A percentile compares a stretch with the other conserved stretches of the same genome.
Conservation (phyloP, 2,113 vertebrate genomes). For the Aegotheles bennettii region DNA sequence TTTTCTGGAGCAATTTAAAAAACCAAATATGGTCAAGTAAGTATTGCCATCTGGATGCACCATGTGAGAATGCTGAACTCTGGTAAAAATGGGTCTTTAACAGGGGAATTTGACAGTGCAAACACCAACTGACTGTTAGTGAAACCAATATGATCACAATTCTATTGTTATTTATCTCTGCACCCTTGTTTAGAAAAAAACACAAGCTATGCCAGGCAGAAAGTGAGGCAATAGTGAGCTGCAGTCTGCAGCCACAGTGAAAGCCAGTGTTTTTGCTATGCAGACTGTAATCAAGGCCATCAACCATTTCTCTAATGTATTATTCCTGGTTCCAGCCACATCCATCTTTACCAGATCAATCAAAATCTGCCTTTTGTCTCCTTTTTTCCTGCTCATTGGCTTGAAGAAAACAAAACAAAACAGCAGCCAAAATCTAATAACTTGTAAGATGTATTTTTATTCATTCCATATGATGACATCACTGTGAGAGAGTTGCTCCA, state of each 20-base stretch:
- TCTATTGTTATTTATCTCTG: not conserved
- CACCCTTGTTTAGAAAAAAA: not conserved
- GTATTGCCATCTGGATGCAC: not conserved
- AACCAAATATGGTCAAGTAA: not conserved
- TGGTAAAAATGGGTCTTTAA: not conserved
- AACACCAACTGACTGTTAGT: not conserved
- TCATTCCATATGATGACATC: not conserved
- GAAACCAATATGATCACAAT: not conserved
- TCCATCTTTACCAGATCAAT: not conserved
- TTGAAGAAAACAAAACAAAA: not conserved
- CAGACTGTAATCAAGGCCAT: not conserved
- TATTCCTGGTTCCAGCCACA: not conserved
- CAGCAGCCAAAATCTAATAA: not conserved
- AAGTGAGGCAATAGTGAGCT: not conserved
- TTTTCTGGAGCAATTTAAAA: not conserved
- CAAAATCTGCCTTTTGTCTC: constrained; percentile 23
- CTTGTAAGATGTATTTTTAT: not conserved
- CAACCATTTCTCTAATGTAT: not conserved
- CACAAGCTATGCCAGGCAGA: not conserved
- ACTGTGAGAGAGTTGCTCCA: not conserved
- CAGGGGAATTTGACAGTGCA: not conserved
- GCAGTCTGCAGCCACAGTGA: not conserved
- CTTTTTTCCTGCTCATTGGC: not conserved
- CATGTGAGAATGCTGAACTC: not conserved
- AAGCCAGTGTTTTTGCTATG: not conserved